These are phyloP conservation scores for Pterocles burchelli DNA, from an alignment of 2,113 vertebrate species.

Conservation along the genomic window DNA sequence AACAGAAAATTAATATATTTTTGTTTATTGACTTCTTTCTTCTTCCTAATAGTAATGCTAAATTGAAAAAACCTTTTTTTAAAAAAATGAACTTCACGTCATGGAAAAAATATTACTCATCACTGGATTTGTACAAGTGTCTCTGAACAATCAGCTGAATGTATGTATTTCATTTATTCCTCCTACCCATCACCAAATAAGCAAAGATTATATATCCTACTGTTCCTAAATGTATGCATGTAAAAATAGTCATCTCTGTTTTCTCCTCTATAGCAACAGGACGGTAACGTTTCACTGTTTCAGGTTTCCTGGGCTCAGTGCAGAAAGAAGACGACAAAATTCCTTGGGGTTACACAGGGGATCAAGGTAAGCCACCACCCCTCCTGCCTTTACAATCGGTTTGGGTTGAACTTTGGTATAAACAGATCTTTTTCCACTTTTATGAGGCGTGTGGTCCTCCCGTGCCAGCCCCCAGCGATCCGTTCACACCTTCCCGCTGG, in stretches of 20 bases:
- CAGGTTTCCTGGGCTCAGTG: not conserved
- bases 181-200: conserved; percentile 32
- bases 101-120: conserved; percentile 14
- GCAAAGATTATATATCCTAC: not conserved
- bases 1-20: not conserved
- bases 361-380: not conserved
- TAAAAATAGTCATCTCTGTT: not conserved
- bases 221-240: not conserved
- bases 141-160: not conserved
- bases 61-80: not conserved
- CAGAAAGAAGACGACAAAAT: not conserved
- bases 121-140: not conserved
- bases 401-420: not conserved
- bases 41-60: not conserved
- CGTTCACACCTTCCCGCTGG: not conserved
- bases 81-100: conserved; percentile 35
- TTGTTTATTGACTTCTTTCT: not conserved
- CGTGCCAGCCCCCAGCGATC: not conserved
- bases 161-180: not conserved
- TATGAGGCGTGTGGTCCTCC: rapidly evolving
- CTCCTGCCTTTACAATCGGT: not conserved
- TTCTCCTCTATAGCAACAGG: not conserved
- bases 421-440: rapidly evolving
- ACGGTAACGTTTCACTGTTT: not conserved
- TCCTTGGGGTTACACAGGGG: not conserved